Evolutionary conservation across 2,113 vertebrate genomes (phyloP), one percentile per base, ranked within the genome.

Genomic region (Copsychus sechellarum): DNA sequence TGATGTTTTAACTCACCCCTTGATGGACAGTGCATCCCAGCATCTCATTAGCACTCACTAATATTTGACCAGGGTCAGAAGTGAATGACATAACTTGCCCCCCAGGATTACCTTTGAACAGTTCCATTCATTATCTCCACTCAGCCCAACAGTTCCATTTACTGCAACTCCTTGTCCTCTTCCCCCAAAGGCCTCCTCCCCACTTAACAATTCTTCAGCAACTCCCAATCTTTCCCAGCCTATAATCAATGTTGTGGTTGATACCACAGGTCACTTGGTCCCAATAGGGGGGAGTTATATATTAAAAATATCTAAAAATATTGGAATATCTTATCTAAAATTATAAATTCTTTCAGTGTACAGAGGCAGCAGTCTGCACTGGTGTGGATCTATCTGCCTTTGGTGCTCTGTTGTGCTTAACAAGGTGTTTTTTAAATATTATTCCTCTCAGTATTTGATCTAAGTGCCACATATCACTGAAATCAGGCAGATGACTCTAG

Each of bases 81-180:
- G 4, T 16, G 11, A 84, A 40, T 0, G 0, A 31, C 0, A 0
- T 33, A 33, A 34, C 50, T 76, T 60, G 8, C 34, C 57, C 34
- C 20, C 29, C 31, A 28, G 28, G 42, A 0, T 65, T 40, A 64
- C 77, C 26, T 69, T 77, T 6, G 5, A 77, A 60, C 40, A 73
- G 24, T 40, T 86, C 58, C 29, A 25, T 57, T 83, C 11, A n/a
- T 73, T 47, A 36, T 29, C 40, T 76, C 21, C 0, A 0, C 40
- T 56, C 26, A 86, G 31, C 28, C 54, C 26, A 62, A 13, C 7
- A 53, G 22, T 50, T 78, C 45, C 21, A 29, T 83, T 76, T 64
- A 38, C 45, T 45, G 18, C 57, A 71, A 2, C 29, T 72, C 19
- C 29, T 56, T 38, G 6, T 26, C 29, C 34, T 71, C 21, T 69